These are phyloP conservation scores for Arnoldichthys spilopterus DNA, from an alignment of 2,797 vertebrate genomes.

Conservation along the genomic window DNA sequence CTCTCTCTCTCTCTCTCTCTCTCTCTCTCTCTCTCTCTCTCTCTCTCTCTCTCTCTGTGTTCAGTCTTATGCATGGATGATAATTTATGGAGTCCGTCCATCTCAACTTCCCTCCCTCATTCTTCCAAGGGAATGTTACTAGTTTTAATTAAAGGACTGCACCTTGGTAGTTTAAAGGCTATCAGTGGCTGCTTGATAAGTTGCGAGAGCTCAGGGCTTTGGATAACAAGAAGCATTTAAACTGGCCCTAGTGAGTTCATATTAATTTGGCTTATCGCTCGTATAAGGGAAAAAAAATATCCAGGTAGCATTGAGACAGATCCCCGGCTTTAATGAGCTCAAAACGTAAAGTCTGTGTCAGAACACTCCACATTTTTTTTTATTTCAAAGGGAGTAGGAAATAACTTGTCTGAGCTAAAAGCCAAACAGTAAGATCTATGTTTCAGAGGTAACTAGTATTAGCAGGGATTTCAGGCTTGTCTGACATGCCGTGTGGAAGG, in stretches of 20 bases:
- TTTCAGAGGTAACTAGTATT: constrained; percentile 84
- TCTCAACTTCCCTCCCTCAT: constrained; percentile 63
- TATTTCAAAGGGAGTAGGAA: constrained; percentile 67
- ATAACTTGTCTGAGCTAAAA: constrained; percentile 79
- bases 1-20: constrained; percentile 50
- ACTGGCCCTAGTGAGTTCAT: constrained; percentile 79
- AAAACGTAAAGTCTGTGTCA: constrained; percentile 82
- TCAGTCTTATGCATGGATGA: constrained; percentile 64
- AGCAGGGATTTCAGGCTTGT: constrained; percentile 84
- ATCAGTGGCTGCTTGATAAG: constrained; percentile 81
- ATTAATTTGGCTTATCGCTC: constrained; percentile 85
- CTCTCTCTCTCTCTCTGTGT: constrained; percentile 56
- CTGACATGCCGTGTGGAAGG: constrained; percentile 78
- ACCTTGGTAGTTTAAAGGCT: constrained; percentile 85
- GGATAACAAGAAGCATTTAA: constrained; percentile 83
- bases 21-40: constrained; percentile 57
- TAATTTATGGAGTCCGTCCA: constrained; percentile 74
- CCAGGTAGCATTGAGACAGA: constrained; percentile 83
- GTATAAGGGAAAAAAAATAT: constrained; percentile 66
- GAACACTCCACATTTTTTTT: constrained; percentile 68
- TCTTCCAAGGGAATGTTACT: constrained; percentile 72
- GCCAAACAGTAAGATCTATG: constrained; percentile 81
- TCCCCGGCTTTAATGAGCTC: constrained; percentile 82
- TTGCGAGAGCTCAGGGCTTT: constrained; percentile 78
- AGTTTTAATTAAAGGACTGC: constrained; percentile 85